These are phyloP conservation scores for Acrocephalus scirpaceus DNA, from an alignment of 2,797 vertebrate genomes.

Conservation along the genomic window DNA sequence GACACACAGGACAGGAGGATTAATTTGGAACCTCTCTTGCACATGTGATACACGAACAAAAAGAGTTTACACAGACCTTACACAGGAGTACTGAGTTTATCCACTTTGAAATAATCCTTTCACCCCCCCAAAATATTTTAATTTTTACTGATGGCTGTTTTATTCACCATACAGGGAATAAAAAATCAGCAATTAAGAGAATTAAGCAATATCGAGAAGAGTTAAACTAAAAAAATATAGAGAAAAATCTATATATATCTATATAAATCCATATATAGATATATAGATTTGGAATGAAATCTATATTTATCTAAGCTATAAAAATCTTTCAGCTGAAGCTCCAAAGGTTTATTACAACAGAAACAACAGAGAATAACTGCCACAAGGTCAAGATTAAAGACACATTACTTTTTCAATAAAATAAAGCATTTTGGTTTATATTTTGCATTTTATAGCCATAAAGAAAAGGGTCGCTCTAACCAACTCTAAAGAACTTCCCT, in stretches of 20 bases:
- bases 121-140: not conserved
- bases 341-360: not conserved
- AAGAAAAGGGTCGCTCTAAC: not conserved
- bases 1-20: not conserved
- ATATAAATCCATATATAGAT: too few species aligned
- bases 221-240: not conserved
- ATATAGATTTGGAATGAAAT: too few species aligned
- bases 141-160: not conserved
- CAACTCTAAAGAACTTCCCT: conserved; percentile 38
- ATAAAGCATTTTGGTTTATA: not conserved
- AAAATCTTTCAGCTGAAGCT: not conserved
- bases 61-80: not conserved
- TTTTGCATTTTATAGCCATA: conserved; percentile 14
- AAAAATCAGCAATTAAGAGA: too few species aligned
- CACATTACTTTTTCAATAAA: not conserved
- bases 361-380: not conserved
- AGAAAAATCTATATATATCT: not conserved
- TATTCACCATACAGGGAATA: not conserved
- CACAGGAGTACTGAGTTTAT: not conserved
- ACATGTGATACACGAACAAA: not conserved
- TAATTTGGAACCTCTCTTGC: not conserved
- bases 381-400: conserved; percentile 33
- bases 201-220: not conserved
- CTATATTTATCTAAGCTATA: too few species aligned
- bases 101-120: not conserved